Base-by-base conservation (phyloP, 2,113 vertebrate genomes). In the Struthio camelus region DNA sequence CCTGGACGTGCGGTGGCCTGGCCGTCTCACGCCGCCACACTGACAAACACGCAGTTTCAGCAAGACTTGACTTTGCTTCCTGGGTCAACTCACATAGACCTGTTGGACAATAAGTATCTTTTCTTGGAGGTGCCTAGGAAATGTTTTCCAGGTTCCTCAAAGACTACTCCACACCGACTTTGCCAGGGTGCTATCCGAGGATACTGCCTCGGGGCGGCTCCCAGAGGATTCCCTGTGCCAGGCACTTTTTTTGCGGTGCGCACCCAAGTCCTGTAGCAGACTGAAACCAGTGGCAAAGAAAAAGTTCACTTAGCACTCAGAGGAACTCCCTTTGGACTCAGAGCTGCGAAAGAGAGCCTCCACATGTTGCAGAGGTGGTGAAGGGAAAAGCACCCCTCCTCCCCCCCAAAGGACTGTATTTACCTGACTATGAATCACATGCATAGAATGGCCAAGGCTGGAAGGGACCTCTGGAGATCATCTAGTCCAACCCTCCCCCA, bases 151-250 rank as follows among this genome's bases (percentile, higher is more conserved):
- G 28, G 14, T 15, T 15, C 38, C 28, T 30, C 28, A 32, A 80
- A 72, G 20, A 30, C 44, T 46, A 16, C 44, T 16, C 44, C 44
- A 46, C 15, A 16, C 44, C 14, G 44, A 46, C 44, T 46, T 15
- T 16, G 17, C 44, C 44, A 46, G 44, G 44, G 17, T 46, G 44
- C 13, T 38, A 1, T 0, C 0, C 0, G 0, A 23, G 8, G 30
- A 6, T 22, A 84, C 36, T 1, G 4, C 7, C 19, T 54, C 27
- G 6, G 8, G 32, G 24, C 24, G 7, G 9, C 23, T 61, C 40
- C 28, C 27, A 12, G 2, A 3, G 10, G 12, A n/a, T 28, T 72
- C 42, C 67, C 42, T 62, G 23, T 2, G 5, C 3, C 6, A 4
- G 2, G 22, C 7, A 36, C 32, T 14, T 11, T 58, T 59, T 30